A percentile compares a stretch with the other conserved stretches of the same genome.
Conservation (phyloP, 2,888 invertebrate species). For the Suillia variegata region DNA sequence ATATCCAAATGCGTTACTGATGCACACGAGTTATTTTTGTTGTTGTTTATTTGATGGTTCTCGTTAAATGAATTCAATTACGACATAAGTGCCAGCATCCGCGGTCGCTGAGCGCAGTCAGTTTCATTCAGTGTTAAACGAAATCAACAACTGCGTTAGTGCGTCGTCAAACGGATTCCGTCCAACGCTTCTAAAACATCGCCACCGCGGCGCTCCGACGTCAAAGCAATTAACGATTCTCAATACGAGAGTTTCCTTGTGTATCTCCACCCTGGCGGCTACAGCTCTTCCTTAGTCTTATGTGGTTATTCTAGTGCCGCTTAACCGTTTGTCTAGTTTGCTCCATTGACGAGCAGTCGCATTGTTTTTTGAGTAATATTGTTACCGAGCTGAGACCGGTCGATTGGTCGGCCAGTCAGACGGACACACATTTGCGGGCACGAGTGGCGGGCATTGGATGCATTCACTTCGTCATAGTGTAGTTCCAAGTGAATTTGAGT, state of each 20-base stretch:
- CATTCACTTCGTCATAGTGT: neutral
- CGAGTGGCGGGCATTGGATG: neutral
- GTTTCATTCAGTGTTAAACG: neutral
- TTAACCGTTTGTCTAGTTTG: too few relatives aligned
- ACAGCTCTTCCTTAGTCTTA: neutral
- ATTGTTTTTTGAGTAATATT: too few relatives aligned
- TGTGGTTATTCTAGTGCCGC: too few relatives aligned
- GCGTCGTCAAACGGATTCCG: neutral
- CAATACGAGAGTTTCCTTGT: too few relatives aligned
- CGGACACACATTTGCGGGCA: neutral
- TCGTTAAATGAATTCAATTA: neutral
- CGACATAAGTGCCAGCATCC: neutral
- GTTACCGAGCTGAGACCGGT: too few relatives aligned
- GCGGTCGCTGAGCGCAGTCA: neutral
- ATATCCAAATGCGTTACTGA: too few relatives aligned
- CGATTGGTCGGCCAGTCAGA: too few relatives aligned
- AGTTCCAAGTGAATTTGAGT: conserved; percentile 4
- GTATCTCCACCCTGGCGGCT: too few relatives aligned
- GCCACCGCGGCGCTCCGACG: neutral
- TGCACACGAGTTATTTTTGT: too few relatives aligned
- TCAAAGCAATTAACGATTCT: too few relatives aligned
- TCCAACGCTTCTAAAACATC: neutral
- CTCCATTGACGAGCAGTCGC: too few relatives aligned
- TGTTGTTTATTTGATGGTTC: too few relatives aligned
- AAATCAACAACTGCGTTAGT: neutral